Base-by-base conservation (phyloP, 2,113 vertebrate species). In the Sceloporus undulatus region DNA sequence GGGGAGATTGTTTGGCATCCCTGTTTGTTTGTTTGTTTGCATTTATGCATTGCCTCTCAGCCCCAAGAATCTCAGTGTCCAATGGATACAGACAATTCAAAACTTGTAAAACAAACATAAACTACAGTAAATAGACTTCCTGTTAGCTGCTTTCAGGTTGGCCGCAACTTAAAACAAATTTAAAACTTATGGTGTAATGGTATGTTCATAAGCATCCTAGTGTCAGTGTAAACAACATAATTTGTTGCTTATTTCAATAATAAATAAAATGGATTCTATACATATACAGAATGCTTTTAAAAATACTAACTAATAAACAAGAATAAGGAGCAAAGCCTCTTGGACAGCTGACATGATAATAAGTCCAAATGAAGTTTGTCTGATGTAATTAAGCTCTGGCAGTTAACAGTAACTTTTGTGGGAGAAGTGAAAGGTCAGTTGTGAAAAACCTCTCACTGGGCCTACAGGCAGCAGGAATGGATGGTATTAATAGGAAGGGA, bases 391-490 rank as follows among this genome's bases (percentile, higher is more conserved):
- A 74, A 84, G 19, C 11, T 71, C 13, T n/a, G 81, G 0, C 13
- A 52, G 81, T 42, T 70, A 48, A 29, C 65, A 42, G 42, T 48
- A 48, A 48, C 42, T 48, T 48, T 48, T 42, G 5, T 42, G 80
- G 68, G 21, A 25, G 40, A 71, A 83, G 25, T 70, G 82, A 52
- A 83, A 83, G 25, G 82, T 48, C 65, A 71, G 16, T 83, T n/a
- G 27, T 52, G 40, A 34, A 19, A 83, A 70, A 25, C 82, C 42
- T 48, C 42, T 48, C 42, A 52, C 3, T 81, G 79, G 27, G 65
- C 8, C 6, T 48, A 83, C 38, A 25, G 70, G 40, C 25, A 19
- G 25, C 2, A 52, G 65, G 52, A 70, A 48, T 48, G 42, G 42
- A 48, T 70, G 68, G 38, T 71, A 52, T 48, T 48, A 27, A 65